Conservation (phyloP, 2,888 invertebrate species). For the Steinernema carpocapsae region DNA sequence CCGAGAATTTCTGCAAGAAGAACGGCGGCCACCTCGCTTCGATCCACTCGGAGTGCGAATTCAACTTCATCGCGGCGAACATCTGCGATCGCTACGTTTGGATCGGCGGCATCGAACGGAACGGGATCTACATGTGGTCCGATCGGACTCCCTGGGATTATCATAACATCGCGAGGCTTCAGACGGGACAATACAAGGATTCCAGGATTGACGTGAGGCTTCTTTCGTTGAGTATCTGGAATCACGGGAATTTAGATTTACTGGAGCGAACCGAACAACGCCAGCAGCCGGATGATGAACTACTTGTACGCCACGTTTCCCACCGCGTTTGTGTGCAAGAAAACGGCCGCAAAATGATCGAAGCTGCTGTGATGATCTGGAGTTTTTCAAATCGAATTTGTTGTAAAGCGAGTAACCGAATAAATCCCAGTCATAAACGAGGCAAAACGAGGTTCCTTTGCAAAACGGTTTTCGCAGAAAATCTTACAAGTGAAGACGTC, state of each 20-base stretch:
- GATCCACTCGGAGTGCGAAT: conserved; percentile 21
- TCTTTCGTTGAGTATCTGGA: no score
- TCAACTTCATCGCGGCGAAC: conserved; percentile 16
- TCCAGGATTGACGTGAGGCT: background rate
- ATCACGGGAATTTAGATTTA: background rate
- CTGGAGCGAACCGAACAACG: background rate
- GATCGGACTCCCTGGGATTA: background rate
- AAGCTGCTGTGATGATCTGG: no score
- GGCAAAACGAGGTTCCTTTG: no score
- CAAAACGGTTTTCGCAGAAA: no score
- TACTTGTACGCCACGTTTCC: background rate
- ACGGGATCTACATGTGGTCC: background rate
- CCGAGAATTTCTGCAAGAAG: background rate
- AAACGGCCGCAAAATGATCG: background rate
- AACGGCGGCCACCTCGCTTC: background rate
- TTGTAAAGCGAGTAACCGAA: no score
- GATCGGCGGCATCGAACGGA: background rate
- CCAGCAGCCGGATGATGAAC: background rate
- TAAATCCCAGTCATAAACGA: no score
- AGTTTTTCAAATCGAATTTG: no score
- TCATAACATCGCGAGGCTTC: background rate
- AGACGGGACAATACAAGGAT: background rate
- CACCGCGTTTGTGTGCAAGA: background rate
- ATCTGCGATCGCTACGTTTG: background rate
- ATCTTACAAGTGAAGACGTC: no score